Evolutionary conservation across 1,140 invertebrate species (phyloP).

Genomic region (Macrotrachela quadricornifera): DNA sequence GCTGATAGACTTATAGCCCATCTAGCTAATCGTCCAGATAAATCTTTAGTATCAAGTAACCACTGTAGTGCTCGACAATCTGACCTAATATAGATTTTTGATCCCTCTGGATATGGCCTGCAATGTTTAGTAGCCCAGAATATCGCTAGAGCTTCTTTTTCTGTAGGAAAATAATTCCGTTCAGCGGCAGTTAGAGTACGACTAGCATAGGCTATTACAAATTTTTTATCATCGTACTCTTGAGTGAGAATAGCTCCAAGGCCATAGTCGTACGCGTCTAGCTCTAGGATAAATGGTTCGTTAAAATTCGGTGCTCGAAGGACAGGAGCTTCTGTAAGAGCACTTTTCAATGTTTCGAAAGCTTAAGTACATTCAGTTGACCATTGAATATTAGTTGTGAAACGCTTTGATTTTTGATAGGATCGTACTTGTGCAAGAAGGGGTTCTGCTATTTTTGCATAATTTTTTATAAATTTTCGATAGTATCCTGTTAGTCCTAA

Average conservation of each 20-base stretch:
- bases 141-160: background rate
- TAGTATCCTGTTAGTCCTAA: constrained; percentile 11
- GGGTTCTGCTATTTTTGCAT: constrained; percentile 6
- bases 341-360: too few species aligned
- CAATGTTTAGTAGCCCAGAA: background rate
- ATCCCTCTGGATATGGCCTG: background rate
- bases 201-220: background rate
- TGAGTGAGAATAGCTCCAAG: background rate
- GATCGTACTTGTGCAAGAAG: constrained; percentile 10
- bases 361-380: too few species aligned
- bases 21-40: background rate
- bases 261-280: background rate
- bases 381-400: background rate
- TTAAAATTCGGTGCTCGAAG: background rate
- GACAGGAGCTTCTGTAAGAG: too few species aligned
- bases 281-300: background rate
- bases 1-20: background rate
- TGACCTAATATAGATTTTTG: background rate
- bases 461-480: constrained; percentile 10
- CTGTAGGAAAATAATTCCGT: background rate
- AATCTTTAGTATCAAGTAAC: background rate
- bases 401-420: constrained; percentile 1
- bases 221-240: background rate
- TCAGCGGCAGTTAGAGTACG: background rate
- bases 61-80: background rate